Evolutionary conservation across 2,113 vertebrate species (phyloP).

Genomic region (Xyliphius kryptos): DNA sequence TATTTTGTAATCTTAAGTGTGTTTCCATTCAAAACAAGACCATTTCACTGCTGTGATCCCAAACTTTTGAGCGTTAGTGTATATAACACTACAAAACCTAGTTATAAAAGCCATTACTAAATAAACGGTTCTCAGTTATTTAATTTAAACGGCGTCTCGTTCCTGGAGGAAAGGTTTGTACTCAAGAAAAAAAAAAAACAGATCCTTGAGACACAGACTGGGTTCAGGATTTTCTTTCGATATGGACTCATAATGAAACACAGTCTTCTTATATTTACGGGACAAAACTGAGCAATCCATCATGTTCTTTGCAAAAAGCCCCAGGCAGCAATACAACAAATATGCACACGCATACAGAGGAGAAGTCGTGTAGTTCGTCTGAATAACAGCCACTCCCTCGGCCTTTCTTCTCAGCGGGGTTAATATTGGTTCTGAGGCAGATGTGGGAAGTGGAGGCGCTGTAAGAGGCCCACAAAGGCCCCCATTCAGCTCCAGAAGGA

Average conservation of each 20-base stretch:
- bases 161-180: no score
- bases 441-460: slow-evolving; percentile 35
- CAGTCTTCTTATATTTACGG: neutral
- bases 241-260: slow-evolving; percentile 10
- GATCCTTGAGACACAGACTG: no score
- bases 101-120: no score
- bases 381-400: slow-evolving; percentile 30
- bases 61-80: no score
- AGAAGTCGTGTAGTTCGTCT: slow-evolving; percentile 5
- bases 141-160: no score
- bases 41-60: no score
- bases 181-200: no score
- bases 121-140: no score
- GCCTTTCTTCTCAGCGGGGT: neutral
- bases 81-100: no score
- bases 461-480: slow-evolving; percentile 42
- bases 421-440: slow-evolving; percentile 24
- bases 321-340: slow-evolving; percentile 26
- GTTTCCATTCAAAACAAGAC: no score
- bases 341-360: slow-evolving; percentile 33
- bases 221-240: no score
- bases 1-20: no score
- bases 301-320: slow-evolving; percentile 20
- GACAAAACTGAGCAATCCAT: slow-evolving; percentile 27
- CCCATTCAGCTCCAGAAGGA: slow-evolving; percentile 36